Percentiles rank a stretch among this genome's conserved stretches.
These are phyloP conservation scores for Thrips palmi DNA, from an alignment of 1,140 invertebrate genomes.

Conservation along the genomic window DNA sequence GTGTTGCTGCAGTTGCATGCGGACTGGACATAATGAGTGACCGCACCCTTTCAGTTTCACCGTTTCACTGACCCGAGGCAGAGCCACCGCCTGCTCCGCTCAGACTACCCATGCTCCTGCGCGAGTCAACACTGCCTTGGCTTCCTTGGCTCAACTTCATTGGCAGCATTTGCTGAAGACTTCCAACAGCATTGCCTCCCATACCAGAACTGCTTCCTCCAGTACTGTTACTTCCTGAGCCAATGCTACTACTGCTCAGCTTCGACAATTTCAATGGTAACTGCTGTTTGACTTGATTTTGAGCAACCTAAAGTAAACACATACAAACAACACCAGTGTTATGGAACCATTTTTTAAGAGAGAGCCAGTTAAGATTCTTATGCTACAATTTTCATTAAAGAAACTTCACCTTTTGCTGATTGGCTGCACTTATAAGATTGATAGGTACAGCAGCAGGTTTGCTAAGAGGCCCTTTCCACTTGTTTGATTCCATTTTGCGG, in stretches of 20 bases:
- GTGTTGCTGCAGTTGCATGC: too few species aligned
- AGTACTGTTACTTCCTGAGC: conserved; percentile 11
- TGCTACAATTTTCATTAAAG: conserved; percentile 12
- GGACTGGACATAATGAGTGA: too few species aligned
- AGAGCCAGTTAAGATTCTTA: not conserved
- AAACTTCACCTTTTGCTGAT: conserved; percentile 53
- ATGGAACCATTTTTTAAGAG: conserved; percentile 1
- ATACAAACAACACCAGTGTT: conserved; percentile 6
- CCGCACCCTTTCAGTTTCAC: too few species aligned
- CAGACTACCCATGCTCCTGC: conserved; percentile 17
- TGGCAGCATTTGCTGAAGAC: conserved; percentile 25
- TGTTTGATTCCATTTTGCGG: conserved; percentile 17
- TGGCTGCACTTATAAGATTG: conserved; percentile 62
- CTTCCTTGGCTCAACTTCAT: conserved; percentile 28
- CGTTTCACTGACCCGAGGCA: conserved; percentile 11
- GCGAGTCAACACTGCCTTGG: conserved; percentile 19
- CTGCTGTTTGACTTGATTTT: conserved; percentile 54
- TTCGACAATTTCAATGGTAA: conserved; percentile 61
- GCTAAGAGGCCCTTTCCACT: conserved; percentile 17
- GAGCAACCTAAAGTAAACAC: conserved; percentile 15
- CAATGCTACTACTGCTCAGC: too few species aligned
- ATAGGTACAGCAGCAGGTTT: conserved; percentile 30
- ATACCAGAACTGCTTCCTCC: too few species aligned
- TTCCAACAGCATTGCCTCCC: not conserved
- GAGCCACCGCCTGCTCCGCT: conserved; percentile 14